Evolutionary conservation across 2,888 invertebrate species (phyloP).

Genomic region (Dromius quadrimaculatus): DNA sequence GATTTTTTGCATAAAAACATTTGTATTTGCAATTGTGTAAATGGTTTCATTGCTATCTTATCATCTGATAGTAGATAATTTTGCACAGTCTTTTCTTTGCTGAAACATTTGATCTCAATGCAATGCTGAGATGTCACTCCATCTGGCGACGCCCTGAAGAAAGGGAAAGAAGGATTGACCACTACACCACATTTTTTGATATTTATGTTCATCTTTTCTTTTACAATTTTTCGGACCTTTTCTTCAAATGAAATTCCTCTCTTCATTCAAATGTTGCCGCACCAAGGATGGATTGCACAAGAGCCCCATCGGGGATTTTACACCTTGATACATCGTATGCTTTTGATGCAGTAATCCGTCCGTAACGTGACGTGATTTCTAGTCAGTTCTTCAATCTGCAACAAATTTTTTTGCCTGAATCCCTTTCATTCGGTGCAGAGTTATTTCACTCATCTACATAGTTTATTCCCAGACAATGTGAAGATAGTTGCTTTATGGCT

Average conservation of each 20-base stretch:
- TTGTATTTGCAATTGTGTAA: slow-evolving; percentile 55
- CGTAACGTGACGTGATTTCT: not conserved
- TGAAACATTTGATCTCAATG: not conserved
- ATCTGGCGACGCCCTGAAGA: not conserved
- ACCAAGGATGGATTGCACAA: no score
- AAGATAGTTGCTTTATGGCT: not conserved
- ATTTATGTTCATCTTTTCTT: slow-evolving; percentile 3
- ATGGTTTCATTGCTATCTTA: not conserved
- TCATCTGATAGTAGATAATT: not conserved
- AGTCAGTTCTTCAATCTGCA: not conserved
- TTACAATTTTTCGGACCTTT: not conserved
- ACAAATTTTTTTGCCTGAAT: not conserved
- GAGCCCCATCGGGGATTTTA: not conserved
- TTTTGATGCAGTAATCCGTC: not conserved
- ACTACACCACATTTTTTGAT: not conserved
- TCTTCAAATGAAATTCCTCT: no score
- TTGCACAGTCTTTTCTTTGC: not conserved
- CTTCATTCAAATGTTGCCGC: no score
- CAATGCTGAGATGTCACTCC: no score
- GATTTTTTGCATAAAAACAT: slow-evolving; percentile 53
- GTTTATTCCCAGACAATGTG: not conserved
- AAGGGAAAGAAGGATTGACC: not conserved
- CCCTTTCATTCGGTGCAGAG: not conserved
- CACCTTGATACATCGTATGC: not conserved
- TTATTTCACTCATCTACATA: not conserved